Percentiles rank a stretch among this genome's conserved stretches.
Conservation (phyloP, 1,140 invertebrate genomes). For the Pogonomyrmex barbatus region DNA sequence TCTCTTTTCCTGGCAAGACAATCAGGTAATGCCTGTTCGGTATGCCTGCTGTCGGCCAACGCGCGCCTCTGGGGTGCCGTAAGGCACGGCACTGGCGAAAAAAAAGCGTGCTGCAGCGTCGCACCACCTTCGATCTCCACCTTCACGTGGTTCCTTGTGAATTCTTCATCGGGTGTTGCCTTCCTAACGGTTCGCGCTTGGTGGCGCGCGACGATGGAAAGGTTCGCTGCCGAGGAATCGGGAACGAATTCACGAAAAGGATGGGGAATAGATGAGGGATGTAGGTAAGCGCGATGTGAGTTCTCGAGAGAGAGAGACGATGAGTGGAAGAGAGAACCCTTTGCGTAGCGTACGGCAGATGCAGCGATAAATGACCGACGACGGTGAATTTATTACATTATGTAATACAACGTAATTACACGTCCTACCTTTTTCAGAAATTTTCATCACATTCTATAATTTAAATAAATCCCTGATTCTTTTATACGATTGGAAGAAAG, state of each 20-base stretch:
- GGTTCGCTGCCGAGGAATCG: not conserved
- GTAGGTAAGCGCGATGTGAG: not conserved
- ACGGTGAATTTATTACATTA: not conserved
- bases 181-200: constrained; percentile 44
- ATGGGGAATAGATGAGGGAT: not conserved
- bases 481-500: not conserved
- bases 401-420: not conserved
- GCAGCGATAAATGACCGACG: not conserved
- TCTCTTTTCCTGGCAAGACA: constrained; percentile 77
- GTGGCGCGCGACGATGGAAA: constrained; percentile 13
- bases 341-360: not conserved
- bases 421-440: not conserved
- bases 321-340: not conserved
- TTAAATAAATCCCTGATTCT: not conserved
- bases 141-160: constrained; percentile 61
- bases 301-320: not conserved
- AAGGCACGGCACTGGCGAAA: constrained; percentile 75
- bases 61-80: constrained; percentile 81
- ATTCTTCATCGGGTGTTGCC: constrained; percentile 73
- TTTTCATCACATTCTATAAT: not conserved
- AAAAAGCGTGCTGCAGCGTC: constrained; percentile 64
- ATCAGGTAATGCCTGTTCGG: constrained; percentile 86
- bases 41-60: constrained; percentile 78
- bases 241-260: not conserved
- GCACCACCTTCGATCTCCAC: constrained; percentile 66